Conservation (phyloP, 2,113 vertebrate genomes). For the Channa argus region DNA sequence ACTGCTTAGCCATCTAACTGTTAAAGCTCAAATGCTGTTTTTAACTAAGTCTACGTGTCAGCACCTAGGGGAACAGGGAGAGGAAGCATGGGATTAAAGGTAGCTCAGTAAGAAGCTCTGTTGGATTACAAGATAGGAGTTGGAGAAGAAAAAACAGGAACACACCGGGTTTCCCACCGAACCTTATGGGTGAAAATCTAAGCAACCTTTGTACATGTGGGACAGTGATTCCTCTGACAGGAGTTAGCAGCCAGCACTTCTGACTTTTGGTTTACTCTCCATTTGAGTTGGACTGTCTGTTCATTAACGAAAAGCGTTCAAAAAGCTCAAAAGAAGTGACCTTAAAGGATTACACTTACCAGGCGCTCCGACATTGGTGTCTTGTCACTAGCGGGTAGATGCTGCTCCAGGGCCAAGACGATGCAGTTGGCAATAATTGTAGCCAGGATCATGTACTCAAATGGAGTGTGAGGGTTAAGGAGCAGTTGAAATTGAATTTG, state of each 20-base stretch:
- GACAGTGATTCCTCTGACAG: background rate
- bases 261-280: background rate
- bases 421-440: constrained; percentile 99
- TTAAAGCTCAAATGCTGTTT: constrained; percentile 48
- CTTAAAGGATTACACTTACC: constrained; percentile 85
- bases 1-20: constrained; percentile 11
- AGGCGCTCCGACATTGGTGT: constrained; percentile 97
- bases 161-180: background rate
- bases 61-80: constrained; percentile 13
- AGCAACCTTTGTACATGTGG: background rate
- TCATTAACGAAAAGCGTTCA: background rate
- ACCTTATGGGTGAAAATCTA: background rate
- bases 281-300: background rate
- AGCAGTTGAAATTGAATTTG: constrained; percentile 38
- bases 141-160: constrained; percentile 4
- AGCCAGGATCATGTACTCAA: constrained; percentile 98
- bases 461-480: constrained; percentile 94
- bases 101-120: constrained; percentile 27
- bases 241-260: background rate
- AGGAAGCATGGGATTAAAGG: constrained; percentile 50
- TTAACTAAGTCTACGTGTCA: constrained; percentile 37
- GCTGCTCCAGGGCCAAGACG: constrained; percentile 96
- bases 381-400: constrained; percentile 95
- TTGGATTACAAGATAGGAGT: constrained; percentile 24
- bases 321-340: background rate